Conservation (phyloP, 2,888 invertebrate species). For the Watsonalla cultraria region DNA sequence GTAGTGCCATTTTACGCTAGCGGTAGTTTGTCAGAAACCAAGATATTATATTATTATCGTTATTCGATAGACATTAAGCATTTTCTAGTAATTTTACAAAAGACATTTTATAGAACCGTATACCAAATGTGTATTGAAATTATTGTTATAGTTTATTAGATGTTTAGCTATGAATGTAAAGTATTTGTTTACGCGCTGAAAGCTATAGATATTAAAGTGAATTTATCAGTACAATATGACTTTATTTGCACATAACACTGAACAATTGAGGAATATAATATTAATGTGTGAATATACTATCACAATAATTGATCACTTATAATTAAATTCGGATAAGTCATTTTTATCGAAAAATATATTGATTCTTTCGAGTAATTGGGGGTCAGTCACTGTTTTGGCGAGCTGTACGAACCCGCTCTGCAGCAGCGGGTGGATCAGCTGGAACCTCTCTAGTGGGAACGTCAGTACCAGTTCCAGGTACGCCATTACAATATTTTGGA, state of each 20-base stretch:
- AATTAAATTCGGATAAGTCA: conserved; percentile 64
- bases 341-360: conserved; percentile 76
- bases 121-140: conserved; percentile 62
- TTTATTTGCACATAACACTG: conserved; percentile 65
- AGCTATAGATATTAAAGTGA: conserved; percentile 46
- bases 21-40: conserved; percentile 10
- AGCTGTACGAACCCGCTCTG: conserved; percentile 65
- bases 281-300: conserved; percentile 46
- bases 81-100: conserved; percentile 53
- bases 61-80: conserved; percentile 42
- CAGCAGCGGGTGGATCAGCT: conserved; percentile 66
- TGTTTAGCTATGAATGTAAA: conserved; percentile 11
- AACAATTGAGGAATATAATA: conserved; percentile 60
- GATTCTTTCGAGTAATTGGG: conserved; percentile 70
- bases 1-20: conserved; percentile 51
- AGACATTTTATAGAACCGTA: conserved; percentile 57
- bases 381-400: conserved; percentile 67
- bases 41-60: conserved; percentile 14
- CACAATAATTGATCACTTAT: conserved; percentile 65
- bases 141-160: conserved; percentile 33
- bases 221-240: conserved; percentile 43
- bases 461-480: conserved; percentile 87
- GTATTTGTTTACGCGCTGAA: conserved; percentile 40
- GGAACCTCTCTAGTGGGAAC: conserved; percentile 80
- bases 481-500: conserved; percentile 91